Percentiles rank a stretch among this genome's conserved stretches.
phyloP scores from a whole-genome alignment of 2,888 invertebrate species.

The Myathropa florea region DNA sequence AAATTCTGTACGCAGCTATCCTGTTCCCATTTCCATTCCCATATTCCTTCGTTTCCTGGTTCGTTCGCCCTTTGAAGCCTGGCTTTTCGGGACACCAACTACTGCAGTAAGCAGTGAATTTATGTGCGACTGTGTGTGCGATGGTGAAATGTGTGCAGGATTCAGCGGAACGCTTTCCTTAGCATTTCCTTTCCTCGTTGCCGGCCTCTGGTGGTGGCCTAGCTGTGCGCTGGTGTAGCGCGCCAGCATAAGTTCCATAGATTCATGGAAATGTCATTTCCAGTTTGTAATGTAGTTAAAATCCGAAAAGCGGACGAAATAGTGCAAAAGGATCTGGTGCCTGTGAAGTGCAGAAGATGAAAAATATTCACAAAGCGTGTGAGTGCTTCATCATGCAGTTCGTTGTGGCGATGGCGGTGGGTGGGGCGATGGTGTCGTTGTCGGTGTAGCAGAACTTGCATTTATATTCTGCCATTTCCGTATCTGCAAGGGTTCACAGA shows the following conservation, averaged over 20 bases:
- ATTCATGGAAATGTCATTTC: conserved; percentile 58
- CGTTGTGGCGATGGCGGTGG: not conserved
- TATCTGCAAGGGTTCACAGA: not conserved
- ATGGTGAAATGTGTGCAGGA: not conserved
- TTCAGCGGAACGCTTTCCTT: conserved; percentile 12
- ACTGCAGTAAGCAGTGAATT: conserved; percentile 17
- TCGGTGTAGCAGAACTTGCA: conserved; percentile 11
- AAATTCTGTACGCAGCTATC: conserved; percentile 62
- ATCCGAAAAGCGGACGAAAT: conserved; percentile 25
- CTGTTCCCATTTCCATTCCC: conserved; percentile 22
- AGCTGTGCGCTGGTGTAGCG: conserved; percentile 9
- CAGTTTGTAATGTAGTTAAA: conserved; percentile 49
- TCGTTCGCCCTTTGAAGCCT: not conserved
- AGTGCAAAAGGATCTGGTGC: conserved; percentile 28
- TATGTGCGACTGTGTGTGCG: not conserved
- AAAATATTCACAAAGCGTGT: conserved; percentile 15
- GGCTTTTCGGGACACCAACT: not conserved
- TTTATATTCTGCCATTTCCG: conserved; percentile 38
- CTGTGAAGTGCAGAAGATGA: conserved; percentile 15
- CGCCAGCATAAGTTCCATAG: conserved; percentile 59
- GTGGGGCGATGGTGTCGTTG: not conserved
- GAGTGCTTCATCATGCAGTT: not conserved
- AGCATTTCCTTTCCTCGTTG: conserved; percentile 37
- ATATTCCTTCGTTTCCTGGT: not conserved
- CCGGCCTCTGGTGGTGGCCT: not conserved